A percentile compares a stretch with the other conserved stretches of the same genome.
Conservation (phyloP, 2,888 invertebrate species). For the Andrena praecox region DNA sequence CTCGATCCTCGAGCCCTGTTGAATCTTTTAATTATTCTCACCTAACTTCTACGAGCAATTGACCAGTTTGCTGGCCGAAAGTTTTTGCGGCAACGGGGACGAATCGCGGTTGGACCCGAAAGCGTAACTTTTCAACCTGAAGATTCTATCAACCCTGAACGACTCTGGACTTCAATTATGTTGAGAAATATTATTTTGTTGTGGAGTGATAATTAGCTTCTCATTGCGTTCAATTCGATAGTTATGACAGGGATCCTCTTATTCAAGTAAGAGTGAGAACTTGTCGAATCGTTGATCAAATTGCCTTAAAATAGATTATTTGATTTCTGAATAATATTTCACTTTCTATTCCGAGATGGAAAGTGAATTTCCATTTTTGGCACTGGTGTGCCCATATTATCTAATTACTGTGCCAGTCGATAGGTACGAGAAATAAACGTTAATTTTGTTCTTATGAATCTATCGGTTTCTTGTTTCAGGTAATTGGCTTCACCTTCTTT, state of each 20-base stretch:
- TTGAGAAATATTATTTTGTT: not conserved
- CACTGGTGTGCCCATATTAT: too few relatives aligned
- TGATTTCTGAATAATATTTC: too few relatives aligned
- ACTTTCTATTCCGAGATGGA: too few relatives aligned
- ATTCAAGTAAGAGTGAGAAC: too few relatives aligned
- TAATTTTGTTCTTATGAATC: conserved; percentile 4
- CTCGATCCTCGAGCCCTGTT: conserved; percentile 28
- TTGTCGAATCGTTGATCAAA: too few relatives aligned
- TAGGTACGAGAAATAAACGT: too few relatives aligned
- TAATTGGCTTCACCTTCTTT: conserved; percentile 30
- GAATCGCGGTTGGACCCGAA: not conserved
- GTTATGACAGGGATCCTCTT: too few relatives aligned
- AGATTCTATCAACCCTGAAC: conserved; percentile 1
- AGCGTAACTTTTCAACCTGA: not conserved
- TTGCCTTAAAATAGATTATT: too few relatives aligned
- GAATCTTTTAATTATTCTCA: conserved; percentile 72
- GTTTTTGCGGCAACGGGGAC: conserved; percentile 39
- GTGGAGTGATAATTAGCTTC: not conserved
- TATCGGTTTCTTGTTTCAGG: conserved; percentile 70
- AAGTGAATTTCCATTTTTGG: too few relatives aligned
- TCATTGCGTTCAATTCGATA: not conserved
- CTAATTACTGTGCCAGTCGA: too few relatives aligned
- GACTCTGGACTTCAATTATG: not conserved
- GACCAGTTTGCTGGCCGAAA: conserved; percentile 58
- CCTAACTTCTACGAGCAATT: conserved; percentile 59